Evolutionary conservation across 1,140 invertebrate genomes (phyloP).

Genomic region (Bombus picipes): DNA sequence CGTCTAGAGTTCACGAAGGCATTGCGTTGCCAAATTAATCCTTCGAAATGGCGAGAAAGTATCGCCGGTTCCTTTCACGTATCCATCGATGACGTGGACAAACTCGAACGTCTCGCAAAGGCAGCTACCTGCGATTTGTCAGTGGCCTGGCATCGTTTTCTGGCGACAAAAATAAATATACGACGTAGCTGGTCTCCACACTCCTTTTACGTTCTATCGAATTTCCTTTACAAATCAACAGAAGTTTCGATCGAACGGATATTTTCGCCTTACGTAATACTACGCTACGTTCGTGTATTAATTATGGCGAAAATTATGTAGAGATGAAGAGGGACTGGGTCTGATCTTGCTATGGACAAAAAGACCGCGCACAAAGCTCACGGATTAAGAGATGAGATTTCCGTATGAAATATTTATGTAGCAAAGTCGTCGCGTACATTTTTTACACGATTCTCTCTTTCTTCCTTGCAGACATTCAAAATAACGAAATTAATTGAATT

Average conservation of each 20-base stretch:
- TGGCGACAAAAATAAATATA: conserved; percentile 36
- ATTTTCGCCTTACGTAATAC: neutral
- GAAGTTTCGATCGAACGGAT: neutral
- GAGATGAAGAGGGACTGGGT: neutral
- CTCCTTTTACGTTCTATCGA: conserved; percentile 22
- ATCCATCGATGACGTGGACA: conserved; percentile 53
- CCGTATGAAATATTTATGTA: conserved; percentile 1
- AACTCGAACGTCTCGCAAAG: conserved; percentile 49
- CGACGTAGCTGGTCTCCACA: neutral
- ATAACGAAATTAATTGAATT: conserved; percentile 55
- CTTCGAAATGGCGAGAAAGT: conserved; percentile 14
- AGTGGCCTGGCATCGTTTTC: conserved; percentile 45
- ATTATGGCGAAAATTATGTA: neutral
- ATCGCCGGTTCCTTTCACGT: conserved; percentile 40
- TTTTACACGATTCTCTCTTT: neutral
- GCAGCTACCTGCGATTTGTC: conserved; percentile 57
- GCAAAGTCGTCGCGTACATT: neutral
- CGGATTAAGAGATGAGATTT: conserved; percentile 12
- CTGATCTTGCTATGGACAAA: neutral
- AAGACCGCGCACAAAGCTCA: neutral
- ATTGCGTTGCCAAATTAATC: conserved; percentile 48
- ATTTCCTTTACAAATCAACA: neutral
- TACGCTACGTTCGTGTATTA: no score
- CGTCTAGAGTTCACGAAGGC: neutral
- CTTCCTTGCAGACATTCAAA: neutral